Percentiles rank a stretch among this genome's conserved stretches.
Evolutionary conservation across 2,113 vertebrate genomes (phyloP).

Genomic region (Podocnemis expansa): DNA sequence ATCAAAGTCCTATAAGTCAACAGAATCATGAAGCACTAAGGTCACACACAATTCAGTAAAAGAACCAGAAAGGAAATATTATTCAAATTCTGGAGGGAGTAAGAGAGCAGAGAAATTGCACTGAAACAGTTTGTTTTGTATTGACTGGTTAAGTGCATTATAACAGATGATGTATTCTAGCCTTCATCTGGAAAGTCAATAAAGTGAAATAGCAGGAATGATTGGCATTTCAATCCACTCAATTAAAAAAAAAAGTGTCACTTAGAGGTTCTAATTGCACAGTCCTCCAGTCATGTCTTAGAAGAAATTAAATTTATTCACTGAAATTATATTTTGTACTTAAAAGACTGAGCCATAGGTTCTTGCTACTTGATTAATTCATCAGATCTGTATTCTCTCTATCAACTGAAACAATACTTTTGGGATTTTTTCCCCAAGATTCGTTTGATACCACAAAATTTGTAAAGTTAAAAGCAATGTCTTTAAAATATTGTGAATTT

Average conservation of each 20-base stretch:
- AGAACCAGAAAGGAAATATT: constrained; percentile 35
- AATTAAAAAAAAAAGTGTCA: constrained; percentile 59
- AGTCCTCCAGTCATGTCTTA: constrained; percentile 40
- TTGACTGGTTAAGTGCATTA: constrained; percentile 54
- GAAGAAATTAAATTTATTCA: background rate
- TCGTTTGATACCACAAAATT: background rate
- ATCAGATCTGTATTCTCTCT: background rate
- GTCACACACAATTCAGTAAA: constrained; percentile 66
- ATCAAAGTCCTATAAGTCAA: constrained; percentile 74
- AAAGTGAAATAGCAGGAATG: constrained; percentile 70
- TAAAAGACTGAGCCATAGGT: constrained; percentile 1
- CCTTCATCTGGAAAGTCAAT: constrained; percentile 65
- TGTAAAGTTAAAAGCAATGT: background rate
- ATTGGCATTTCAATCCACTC: constrained; percentile 70
- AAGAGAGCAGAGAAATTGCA: constrained; percentile 55
- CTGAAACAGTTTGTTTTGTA: constrained; percentile 44
- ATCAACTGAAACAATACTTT: background rate
- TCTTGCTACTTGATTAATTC: background rate
- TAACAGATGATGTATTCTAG: constrained; percentile 45
- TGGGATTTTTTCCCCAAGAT: background rate
- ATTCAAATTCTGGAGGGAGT: constrained; percentile 49
- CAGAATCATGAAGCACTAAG: constrained; percentile 71
- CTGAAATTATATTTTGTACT: constrained; percentile 22
- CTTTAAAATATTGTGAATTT: background rate
- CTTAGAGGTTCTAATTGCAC: constrained; percentile 53